Conservation (phyloP, 2,113 vertebrate genomes). For the Notiomystis cincta region DNA sequence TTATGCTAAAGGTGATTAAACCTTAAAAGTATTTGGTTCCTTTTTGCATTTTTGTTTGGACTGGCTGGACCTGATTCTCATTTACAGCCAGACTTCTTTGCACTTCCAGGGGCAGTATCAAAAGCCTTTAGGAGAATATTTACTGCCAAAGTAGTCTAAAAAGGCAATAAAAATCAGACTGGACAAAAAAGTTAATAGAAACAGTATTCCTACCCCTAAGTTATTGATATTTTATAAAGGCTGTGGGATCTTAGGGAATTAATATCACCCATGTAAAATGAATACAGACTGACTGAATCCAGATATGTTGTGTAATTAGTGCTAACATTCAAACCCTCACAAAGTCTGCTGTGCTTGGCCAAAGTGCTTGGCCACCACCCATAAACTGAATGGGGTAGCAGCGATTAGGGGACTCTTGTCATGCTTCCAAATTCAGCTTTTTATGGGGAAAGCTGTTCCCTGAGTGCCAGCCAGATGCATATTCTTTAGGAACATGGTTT, state of each 20-base stretch:
- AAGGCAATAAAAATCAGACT: constrained; percentile 14
- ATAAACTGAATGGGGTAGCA: not conserved
- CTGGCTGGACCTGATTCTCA: not conserved
- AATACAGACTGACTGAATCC: not conserved
- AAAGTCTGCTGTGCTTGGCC: not conserved
- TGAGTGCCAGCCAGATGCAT: not conserved
- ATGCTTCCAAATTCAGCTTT: not conserved
- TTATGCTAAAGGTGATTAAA: constrained; percentile 34
- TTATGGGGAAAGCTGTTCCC: not conserved
- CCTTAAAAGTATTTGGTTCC: not conserved
- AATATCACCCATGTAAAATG: not conserved
- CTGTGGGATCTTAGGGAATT: not conserved
- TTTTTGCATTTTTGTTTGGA: not conserved
- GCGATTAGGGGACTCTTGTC: not conserved
- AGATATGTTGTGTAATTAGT: not conserved
- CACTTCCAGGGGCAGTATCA: not conserved
- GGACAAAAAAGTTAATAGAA: constrained; percentile 4
- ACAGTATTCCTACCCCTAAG: not conserved
- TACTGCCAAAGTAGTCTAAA: constrained; percentile 10
- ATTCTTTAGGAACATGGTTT: not conserved
- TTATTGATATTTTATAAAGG: constrained; percentile 14
- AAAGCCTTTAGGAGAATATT: not conserved
- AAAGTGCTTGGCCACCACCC: not conserved
- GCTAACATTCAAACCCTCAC: not conserved
- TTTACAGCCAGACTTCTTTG: constrained; percentile 23